phyloP scores from a whole-genome alignment of 1,140 invertebrate species.

The Heterodera carotae region DNA sequence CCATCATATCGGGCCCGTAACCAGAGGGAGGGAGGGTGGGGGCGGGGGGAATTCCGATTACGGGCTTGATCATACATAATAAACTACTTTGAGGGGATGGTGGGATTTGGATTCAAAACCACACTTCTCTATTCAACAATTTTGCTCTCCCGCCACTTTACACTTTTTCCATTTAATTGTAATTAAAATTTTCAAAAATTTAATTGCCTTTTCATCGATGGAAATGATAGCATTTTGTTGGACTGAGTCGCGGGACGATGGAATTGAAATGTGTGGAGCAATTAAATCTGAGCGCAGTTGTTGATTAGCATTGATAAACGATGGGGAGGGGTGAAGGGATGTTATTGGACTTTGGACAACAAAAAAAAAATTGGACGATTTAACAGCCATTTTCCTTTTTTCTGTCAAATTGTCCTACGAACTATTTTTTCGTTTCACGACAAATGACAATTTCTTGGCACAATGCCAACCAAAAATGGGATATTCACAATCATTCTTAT shows the following conservation, averaged over 20 bases:
- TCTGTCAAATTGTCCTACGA: background rate
- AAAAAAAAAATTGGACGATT: background rate
- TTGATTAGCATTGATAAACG: background rate
- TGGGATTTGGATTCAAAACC: background rate
- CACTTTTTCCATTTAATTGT: background rate
- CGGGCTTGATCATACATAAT: no score
- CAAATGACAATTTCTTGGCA: background rate
- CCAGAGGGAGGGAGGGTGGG: no score
- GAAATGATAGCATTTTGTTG: background rate
- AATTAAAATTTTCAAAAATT: background rate
- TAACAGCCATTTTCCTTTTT: background rate
- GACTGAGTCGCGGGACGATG: no score
- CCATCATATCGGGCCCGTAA: no score
- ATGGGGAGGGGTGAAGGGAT: background rate
- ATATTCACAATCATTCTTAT: no score
- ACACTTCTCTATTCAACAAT: background rate
- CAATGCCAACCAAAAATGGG: background rate
- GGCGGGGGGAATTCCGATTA: no score
- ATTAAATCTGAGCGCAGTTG: background rate
- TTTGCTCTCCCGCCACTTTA: background rate
- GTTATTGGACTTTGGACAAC: background rate
- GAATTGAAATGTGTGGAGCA: background rate
- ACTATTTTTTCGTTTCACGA: background rate
- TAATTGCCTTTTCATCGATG: background rate
- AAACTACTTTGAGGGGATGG: background rate